These are phyloP conservation scores for Gallinago solitaria DNA, from an alignment of 2,797 vertebrate genomes.

Conservation along the genomic window DNA sequence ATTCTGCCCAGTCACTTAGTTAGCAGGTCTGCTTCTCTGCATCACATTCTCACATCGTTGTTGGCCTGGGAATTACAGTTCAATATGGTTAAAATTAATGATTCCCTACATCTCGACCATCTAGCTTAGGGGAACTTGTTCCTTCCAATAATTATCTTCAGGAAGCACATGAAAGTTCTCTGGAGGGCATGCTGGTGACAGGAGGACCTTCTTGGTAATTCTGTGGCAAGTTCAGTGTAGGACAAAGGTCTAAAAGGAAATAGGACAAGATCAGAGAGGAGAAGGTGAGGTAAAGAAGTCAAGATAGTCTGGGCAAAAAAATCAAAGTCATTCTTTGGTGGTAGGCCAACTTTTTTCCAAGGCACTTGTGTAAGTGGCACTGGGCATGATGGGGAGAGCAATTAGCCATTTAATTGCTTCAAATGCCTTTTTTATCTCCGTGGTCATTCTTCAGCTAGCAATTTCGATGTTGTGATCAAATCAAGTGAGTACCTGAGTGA, in stretches of 20 bases:
- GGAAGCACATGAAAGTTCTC: background rate
- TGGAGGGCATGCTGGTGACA: background rate
- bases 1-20: background rate
- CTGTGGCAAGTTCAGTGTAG: background rate
- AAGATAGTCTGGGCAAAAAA: background rate
- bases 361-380: background rate
- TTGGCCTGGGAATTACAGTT: constrained; percentile 16
- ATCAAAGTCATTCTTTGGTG: background rate
- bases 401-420: background rate
- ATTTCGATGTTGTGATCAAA: constrained; percentile 77
- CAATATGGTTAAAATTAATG: constrained; percentile 8
- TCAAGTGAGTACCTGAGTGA: constrained; percentile 83
- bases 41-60: background rate
- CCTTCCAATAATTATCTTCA: constrained; percentile 15
- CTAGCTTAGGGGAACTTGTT: background rate
- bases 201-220: background rate
- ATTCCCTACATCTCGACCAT: background rate
- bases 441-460: constrained; percentile 74
- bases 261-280: background rate
- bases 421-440: background rate
- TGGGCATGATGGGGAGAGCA: background rate
- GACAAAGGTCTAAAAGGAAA: background rate
- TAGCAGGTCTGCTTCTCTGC: background rate
- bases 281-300: background rate
- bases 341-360: background rate